Percentiles rank a stretch among this genome's conserved stretches.
These are phyloP conservation scores for Catotricha subobsoleta DNA, from an alignment of 2,888 invertebrate genomes.

Conservation along the genomic window DNA sequence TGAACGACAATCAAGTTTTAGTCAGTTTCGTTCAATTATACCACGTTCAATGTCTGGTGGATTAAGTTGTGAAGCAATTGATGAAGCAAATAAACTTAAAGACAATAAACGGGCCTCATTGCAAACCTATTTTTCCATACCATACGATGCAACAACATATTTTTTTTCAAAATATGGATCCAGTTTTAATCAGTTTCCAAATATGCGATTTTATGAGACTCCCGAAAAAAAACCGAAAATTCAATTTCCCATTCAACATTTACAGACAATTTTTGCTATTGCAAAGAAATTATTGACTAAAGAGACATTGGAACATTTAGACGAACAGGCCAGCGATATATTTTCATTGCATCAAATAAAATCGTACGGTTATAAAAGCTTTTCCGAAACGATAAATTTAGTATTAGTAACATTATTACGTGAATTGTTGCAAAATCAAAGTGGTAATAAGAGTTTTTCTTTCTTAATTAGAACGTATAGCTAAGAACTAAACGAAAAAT, in stretches of 20 bases:
- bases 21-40: constrained; percentile 71
- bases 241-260: constrained; percentile 56
- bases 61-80: constrained; percentile 42
- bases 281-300: constrained; percentile 76
- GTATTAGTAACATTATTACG: constrained; percentile 82
- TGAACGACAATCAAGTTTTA: constrained; percentile 47
- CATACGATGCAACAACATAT: constrained; percentile 64
- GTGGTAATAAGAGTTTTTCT: constrained; percentile 17
- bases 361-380: constrained; percentile 82
- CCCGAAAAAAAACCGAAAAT: constrained; percentile 46
- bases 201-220: constrained; percentile 58
- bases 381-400: constrained; percentile 85
- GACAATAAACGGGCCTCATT: constrained; percentile 17
- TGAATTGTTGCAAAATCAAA: constrained; percentile 78
- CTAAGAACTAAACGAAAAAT: background rate
- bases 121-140: constrained; percentile 42
- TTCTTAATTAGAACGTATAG: background rate
- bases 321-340: constrained; percentile 68
- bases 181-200: constrained; percentile 77
- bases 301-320: constrained; percentile 60
- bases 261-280: constrained; percentile 59
- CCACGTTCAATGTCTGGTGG: constrained; percentile 79
- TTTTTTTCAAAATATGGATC: constrained; percentile 88
- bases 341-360: constrained; percentile 51
- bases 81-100: constrained; percentile 20